Evolutionary conservation across 2,113 vertebrate species (phyloP).

Genomic region (Pica pica): DNA sequence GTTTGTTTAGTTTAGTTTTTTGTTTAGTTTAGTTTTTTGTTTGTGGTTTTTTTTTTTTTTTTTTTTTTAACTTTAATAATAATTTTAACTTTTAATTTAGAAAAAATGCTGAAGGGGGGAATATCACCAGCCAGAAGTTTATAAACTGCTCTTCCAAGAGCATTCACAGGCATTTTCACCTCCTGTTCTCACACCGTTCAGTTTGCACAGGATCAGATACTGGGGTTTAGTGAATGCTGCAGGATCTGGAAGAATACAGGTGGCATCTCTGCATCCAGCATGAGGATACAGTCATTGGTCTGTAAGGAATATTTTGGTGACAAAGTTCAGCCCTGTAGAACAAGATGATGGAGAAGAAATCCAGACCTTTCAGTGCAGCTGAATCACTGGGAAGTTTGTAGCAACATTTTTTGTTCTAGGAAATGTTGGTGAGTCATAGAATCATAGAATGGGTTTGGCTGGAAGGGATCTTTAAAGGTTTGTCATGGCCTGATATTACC

Average conservation of each 20-base stretch:
- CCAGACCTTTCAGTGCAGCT: not conserved
- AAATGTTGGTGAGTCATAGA: not conserved
- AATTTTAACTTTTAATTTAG: not conserved
- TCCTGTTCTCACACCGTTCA: not conserved
- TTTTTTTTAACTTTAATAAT: not conserved
- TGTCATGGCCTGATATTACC: not conserved
- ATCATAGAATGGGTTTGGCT: not conserved
- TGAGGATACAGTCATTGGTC: not conserved
- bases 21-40: no score
- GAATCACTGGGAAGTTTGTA: not conserved
- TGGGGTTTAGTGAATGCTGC: not conserved
- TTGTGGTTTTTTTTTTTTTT: not conserved
- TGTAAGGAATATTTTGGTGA: not conserved
- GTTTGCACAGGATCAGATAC: not conserved
- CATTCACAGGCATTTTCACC: not conserved
- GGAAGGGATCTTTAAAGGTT: not conserved
- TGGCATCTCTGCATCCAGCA: not conserved
- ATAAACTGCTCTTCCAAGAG: not conserved
- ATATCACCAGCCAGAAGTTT: not conserved
- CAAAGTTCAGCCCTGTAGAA: not conserved
- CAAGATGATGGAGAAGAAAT: not conserved
- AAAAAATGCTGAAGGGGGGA: not conserved
- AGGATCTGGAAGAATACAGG: not conserved
- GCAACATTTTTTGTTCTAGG: not conserved
- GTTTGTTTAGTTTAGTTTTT: not conserved